Conservation (phyloP, 2,888 invertebrate genomes). For the Parnassius orleans region DNA sequence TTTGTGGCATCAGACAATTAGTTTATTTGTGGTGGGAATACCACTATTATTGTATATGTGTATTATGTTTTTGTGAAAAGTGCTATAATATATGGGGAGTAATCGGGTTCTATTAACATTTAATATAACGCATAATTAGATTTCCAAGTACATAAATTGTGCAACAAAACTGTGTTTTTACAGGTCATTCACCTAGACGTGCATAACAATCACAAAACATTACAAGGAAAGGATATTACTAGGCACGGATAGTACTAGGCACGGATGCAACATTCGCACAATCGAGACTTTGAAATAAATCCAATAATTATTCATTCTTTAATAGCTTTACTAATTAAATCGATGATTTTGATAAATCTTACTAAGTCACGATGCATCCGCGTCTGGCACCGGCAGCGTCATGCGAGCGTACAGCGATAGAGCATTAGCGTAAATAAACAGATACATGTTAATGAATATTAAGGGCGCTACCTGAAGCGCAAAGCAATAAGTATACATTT, state of each 20-base stretch:
- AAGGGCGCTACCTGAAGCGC: slow-evolving; percentile 71
- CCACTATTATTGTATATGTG: no score
- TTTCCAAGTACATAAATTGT: neutral
- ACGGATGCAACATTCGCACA: slow-evolving; percentile 28
- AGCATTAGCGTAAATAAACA: slow-evolving; percentile 55
- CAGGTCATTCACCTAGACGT: slow-evolving; percentile 34
- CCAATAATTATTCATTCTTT: neutral
- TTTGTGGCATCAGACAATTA: no score
- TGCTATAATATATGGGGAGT: neutral
- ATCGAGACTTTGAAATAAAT: neutral
- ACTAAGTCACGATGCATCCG: slow-evolving; percentile 22
- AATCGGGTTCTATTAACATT: neutral
- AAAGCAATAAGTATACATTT: slow-evolving; percentile 78
- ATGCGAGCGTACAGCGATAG: slow-evolving; percentile 44
- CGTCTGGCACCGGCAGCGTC: slow-evolving; percentile 28
- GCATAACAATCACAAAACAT: slow-evolving; percentile 33
- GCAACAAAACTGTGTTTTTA: neutral
- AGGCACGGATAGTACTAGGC: slow-evolving; percentile 36
- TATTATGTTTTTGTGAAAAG: neutral
- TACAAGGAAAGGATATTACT: slow-evolving; percentile 38
- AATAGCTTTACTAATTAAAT: neutral
- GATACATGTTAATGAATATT: slow-evolving; percentile 51
- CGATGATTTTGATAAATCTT: neutral
- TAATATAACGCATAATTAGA: neutral
- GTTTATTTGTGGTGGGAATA: no score